These are phyloP conservation scores for Tragopan temminckii DNA, from an alignment of 2,797 vertebrate genomes.

Conservation along the genomic window DNA sequence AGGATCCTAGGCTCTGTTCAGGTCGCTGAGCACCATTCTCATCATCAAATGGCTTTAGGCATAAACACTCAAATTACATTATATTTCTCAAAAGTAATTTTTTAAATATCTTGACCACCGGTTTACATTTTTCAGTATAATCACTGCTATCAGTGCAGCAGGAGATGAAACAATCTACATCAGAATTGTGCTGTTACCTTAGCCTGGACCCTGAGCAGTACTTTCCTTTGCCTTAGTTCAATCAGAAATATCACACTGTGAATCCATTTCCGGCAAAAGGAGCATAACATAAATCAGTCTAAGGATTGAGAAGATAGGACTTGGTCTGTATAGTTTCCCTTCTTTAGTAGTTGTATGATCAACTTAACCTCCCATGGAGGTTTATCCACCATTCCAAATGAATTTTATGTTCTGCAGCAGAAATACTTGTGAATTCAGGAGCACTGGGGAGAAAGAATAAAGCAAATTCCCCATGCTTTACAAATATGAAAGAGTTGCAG, in stretches of 20 bases:
- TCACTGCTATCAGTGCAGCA: not conserved
- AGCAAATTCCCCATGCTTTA: not conserved
- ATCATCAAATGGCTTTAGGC: accelerated
- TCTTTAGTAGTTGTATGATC: not conserved
- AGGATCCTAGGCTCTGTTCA: not conserved
- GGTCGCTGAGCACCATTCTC: not conserved
- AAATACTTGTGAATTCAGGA: not conserved
- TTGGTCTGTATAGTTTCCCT: not conserved
- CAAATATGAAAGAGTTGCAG: not conserved
- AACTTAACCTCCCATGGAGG: not conserved
- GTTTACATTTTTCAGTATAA: not conserved
- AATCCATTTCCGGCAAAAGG: not conserved
- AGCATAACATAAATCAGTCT: accelerated
- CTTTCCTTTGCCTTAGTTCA: not conserved
- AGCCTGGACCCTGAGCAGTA: not conserved
- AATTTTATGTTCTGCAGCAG: not conserved
- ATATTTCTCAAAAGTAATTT: not conserved
- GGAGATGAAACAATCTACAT: not conserved
- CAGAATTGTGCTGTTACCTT: not conserved
- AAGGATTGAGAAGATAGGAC: accelerated
- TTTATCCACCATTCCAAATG: not conserved
- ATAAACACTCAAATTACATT: not conserved
- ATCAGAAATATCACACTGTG: not conserved
- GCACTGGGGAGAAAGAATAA: not conserved
- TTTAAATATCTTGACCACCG: accelerated